phyloP scores from a whole-genome alignment of 2,113 vertebrate genomes.

The Mus spicilegus region DNA sequence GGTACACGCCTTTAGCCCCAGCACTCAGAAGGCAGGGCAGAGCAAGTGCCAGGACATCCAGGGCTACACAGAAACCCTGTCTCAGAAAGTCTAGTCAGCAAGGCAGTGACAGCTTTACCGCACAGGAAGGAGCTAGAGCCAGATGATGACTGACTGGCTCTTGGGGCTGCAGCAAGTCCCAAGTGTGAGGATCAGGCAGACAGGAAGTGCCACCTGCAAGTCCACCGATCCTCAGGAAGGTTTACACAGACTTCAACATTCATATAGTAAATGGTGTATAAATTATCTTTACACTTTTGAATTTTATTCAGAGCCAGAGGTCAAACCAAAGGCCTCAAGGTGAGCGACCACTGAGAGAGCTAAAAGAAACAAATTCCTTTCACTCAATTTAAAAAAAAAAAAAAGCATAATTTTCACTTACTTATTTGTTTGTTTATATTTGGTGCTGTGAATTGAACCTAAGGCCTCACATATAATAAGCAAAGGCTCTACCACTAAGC shows the following conservation, averaged over 20 bases:
- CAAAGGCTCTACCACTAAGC: not conserved
- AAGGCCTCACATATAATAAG: not conserved
- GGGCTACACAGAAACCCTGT: not conserved
- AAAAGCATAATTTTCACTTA: not conserved
- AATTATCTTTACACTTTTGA: not conserved
- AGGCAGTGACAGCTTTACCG: not conserved
- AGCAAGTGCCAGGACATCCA: not conserved
- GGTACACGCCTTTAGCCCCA: not conserved
- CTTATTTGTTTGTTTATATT: not conserved
- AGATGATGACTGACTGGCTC: not conserved
- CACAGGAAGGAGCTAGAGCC: not conserved
- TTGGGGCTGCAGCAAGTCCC: not conserved
- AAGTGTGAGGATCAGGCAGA: not conserved
- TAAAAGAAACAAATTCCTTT: not conserved
- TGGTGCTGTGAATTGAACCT: no score
- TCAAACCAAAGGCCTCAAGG: not conserved
- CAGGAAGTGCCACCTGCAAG: not conserved
- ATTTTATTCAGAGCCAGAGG: not conserved
- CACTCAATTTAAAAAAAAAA: conserved; percentile 2
- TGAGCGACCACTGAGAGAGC: not conserved
- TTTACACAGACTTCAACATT: not conserved
- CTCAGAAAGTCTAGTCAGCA: not conserved
- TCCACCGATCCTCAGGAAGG: not conserved
- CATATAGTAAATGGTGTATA: not conserved
- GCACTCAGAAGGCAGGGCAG: not conserved